A percentile compares a stretch with the other conserved stretches of the same genome.
phyloP scores from a whole-genome alignment of 2,113 vertebrate species.

The Lophotis ruficrista region DNA sequence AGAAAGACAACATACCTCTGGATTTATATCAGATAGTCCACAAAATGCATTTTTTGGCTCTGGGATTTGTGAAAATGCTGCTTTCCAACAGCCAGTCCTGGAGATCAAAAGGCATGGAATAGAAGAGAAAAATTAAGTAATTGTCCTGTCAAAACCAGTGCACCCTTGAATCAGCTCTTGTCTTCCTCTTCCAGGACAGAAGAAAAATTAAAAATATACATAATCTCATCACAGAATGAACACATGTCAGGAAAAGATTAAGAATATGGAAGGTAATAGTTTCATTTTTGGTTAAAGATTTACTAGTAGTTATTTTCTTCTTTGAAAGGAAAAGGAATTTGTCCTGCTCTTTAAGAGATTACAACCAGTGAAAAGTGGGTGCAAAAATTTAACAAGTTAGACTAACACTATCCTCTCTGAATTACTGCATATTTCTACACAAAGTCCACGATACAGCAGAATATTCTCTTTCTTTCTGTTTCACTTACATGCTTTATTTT shows the following conservation, averaged over 20 bases:
- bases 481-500: not conserved
- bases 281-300: not conserved
- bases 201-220: not conserved
- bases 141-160: accelerated
- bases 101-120: not conserved
- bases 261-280: not conserved
- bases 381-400: not conserved
- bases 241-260: not conserved
- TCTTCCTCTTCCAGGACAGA: not conserved
- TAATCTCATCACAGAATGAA: not conserved
- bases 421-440: not conserved
- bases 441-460: accelerated
- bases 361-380: not conserved
- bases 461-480: not conserved
- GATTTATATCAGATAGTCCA: not conserved
- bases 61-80: constrained; percentile 34
- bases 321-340: not conserved
- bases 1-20: not conserved
- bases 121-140: not conserved
- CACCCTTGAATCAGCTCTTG: not conserved
- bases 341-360: not conserved
- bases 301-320: not conserved
- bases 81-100: constrained; percentile 36
- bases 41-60: not conserved
- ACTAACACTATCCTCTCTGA: not conserved